These are phyloP conservation scores for Poecilia wingei DNA, from an alignment of 2,797 vertebrate genomes.

Conservation along the genomic window DNA sequence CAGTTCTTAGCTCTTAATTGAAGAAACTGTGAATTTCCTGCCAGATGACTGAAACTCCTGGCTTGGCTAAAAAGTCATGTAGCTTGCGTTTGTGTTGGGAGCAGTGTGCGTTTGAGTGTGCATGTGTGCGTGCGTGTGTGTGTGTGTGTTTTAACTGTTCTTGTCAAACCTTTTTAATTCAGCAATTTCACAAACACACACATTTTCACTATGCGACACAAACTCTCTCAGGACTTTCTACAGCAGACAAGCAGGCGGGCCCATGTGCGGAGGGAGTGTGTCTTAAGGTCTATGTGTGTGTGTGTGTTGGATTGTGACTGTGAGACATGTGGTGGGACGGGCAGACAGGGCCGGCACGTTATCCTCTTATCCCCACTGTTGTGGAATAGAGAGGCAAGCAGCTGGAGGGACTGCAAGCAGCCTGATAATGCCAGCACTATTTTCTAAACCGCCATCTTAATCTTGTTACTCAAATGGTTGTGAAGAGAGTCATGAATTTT, in stretches of 20 bases:
- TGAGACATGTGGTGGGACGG: constrained; percentile 60
- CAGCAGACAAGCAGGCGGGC: constrained; percentile 57
- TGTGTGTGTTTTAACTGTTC: constrained; percentile 31
- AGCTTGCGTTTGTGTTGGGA: constrained; percentile 24
- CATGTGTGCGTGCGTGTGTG: constrained; percentile 18
- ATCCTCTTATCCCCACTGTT: constrained; percentile 99
- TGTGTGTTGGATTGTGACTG: constrained; percentile 48
- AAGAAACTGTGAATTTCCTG: background rate
- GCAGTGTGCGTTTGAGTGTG: constrained; percentile 6
- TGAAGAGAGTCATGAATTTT: constrained; percentile 99
- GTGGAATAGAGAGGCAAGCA: constrained; percentile 98
- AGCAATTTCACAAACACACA: constrained; percentile 52
- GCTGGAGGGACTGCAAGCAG: constrained; percentile 99
- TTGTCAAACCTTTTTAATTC: constrained; percentile 51
- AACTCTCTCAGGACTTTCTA: constrained; percentile 54
- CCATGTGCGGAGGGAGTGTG: constrained; percentile 45
- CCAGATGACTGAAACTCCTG: background rate
- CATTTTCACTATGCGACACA: constrained; percentile 54
- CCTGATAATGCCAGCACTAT: constrained; percentile 98
- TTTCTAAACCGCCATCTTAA: constrained; percentile 99
- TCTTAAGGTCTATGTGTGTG: constrained; percentile 47
- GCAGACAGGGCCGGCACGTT: constrained; percentile 87
- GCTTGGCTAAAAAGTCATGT: constrained; percentile 1
- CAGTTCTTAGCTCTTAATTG: background rate
- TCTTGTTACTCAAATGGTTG: constrained; percentile 99